These are phyloP conservation scores for Pangasius mekongensis DNA, from an alignment of 2,797 vertebrate genomes.

Conservation along the genomic window DNA sequence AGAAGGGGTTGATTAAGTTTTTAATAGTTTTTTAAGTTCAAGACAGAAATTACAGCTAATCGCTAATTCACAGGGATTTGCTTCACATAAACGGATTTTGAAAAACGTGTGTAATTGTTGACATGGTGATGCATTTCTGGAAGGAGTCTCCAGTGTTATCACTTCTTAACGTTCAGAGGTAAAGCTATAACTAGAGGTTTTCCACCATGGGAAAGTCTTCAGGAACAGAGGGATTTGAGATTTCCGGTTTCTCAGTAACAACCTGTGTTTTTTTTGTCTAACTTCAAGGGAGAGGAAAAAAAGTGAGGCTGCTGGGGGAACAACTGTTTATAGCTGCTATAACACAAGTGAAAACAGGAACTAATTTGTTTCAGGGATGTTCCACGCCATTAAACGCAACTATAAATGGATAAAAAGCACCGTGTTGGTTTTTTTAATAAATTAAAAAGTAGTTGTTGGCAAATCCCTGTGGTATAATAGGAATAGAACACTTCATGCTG, in stretches of 20 bases:
- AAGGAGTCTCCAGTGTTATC: background rate
- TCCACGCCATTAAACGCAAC: background rate
- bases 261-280: background rate
- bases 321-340: background rate
- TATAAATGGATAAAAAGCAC: background rate
- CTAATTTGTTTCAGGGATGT: background rate
- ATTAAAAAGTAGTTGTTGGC: too few species aligned
- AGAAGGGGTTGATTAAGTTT: background rate
- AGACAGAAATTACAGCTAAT: background rate
- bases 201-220: background rate
- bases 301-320: background rate
- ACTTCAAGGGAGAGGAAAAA: background rate
- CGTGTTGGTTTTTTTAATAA: background rate
- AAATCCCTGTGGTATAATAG: background rate
- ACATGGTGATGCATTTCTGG: background rate
- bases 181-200: background rate
- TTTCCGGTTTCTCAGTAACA: background rate
- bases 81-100: background rate
- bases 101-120: background rate
- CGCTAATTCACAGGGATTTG: background rate
- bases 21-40: too few species aligned
- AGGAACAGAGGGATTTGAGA: background rate
- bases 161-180: background rate
- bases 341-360: background rate
- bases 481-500: background rate